Percentiles rank a stretch among this genome's conserved stretches.
Evolutionary conservation across 2,797 vertebrate genomes (phyloP).

Genomic region (Lophius americanus): DNA sequence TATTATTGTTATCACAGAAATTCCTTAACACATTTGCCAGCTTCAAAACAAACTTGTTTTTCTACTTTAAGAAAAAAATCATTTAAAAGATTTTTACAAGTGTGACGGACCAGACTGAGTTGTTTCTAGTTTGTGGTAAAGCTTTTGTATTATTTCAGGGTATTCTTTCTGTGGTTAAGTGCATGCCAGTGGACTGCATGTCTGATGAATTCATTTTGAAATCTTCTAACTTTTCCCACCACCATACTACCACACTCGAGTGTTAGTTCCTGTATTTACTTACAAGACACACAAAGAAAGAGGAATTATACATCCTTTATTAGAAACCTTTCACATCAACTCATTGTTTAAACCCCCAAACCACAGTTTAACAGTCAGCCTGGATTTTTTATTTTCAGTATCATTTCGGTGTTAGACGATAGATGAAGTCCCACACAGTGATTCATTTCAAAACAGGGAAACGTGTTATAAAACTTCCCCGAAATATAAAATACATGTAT

Average conservation of each 20-base stretch:
- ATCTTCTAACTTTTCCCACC: not conserved
- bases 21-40: too few species aligned
- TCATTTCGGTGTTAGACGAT: slow-evolving; percentile 44
- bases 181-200: too few species aligned
- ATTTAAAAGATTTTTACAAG: too few species aligned
- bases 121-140: too few species aligned
- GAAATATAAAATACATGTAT: not conserved
- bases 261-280: not conserved
- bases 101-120: too few species aligned
- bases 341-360: slow-evolving; percentile 12
- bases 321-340: slow-evolving; percentile 35
- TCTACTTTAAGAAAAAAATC: too few species aligned
- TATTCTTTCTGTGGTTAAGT: too few species aligned
- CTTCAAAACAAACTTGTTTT: too few species aligned
- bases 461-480: slow-evolving; percentile 17
- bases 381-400: slow-evolving; percentile 44
- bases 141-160: too few species aligned
- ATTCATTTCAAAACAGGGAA: slow-evolving; percentile 11
- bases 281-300: not conserved
- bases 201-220: not conserved
- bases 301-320: slow-evolving; percentile 27
- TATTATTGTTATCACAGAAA: too few species aligned
- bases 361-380: slow-evolving; percentile 42
- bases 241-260: not conserved
- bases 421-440: slow-evolving; percentile 48